Evolutionary conservation across 2,797 vertebrate genomes (phyloP).

Genomic region (Oceanodroma leucorhoa): DNA sequence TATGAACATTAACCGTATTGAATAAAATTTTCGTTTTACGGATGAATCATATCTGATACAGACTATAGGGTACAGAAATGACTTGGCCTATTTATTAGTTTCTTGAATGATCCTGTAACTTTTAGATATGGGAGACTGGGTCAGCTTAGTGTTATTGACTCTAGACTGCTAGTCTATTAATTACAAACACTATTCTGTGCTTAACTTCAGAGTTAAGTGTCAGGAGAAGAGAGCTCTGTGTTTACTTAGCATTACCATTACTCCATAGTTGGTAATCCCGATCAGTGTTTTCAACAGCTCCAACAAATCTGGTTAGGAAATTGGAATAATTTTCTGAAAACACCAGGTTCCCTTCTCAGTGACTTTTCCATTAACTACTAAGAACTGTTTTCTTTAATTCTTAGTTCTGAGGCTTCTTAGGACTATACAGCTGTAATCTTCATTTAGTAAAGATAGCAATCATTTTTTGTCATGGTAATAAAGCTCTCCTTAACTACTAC

Average conservation of each 20-base stretch:
- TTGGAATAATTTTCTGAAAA: background rate
- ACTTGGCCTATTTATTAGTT: background rate
- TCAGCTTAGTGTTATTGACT: background rate
- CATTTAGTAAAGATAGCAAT: background rate
- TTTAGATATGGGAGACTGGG: background rate
- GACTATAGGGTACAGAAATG: background rate
- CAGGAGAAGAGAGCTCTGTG: background rate
- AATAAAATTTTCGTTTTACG: background rate
- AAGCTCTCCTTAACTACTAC: background rate
- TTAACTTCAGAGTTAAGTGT: background rate
- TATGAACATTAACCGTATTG: background rate
- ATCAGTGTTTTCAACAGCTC: background rate
- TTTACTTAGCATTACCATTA: background rate
- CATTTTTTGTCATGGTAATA: background rate
- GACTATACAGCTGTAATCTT: background rate
- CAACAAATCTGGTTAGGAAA: background rate
- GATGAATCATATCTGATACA: background rate
- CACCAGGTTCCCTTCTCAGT: background rate
- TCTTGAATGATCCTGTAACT: background rate
- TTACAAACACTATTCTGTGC: background rate
- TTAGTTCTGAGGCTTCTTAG: background rate
- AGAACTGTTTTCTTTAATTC: background rate
- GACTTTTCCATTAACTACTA: background rate
- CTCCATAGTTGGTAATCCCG: background rate
- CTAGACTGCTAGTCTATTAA: background rate